Base-by-base conservation (phyloP, 2,113 vertebrate species). In the Heptranchias perlo region DNA sequence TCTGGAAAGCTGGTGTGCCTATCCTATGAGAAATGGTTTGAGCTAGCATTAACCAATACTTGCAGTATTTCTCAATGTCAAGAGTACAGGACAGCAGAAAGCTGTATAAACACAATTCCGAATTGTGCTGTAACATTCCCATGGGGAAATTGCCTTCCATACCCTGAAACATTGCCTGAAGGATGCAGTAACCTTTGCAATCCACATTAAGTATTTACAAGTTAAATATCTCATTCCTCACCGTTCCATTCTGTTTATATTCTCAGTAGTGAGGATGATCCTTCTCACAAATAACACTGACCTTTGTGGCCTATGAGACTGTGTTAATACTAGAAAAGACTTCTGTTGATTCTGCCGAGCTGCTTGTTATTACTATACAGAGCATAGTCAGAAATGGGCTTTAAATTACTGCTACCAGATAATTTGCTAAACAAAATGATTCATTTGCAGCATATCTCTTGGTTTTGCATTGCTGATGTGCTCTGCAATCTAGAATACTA, bases 81-180 rank as follows among this genome's bases (percentile, higher is more conserved):
- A 14, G 65, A 14, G 11, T 7, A 47, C 52, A 21, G 47, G 47
- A 52, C 44, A 52, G 25, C 25, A 95, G 23, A 95, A 62, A 62
- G 89, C 35, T 62, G 31, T 91, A 31, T 61, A 35, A 67, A 67
- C 18, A 39, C 21, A 94, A 95, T 18, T 69, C 47, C 25, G 39
- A 95, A 95, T 95, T 95, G 11, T 73, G 25, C 35, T 69, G 62
- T 67, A 52, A 73, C 65, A 95, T 52, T 95, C 64, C 91, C 44
- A 28, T 69, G 93, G 23, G 28, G 61, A 0, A 65, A 94, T 91
- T 39, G 61, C 31, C 6, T 47, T 94, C 39, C 4, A 28, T 39
- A 94, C 61, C 61, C 92, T 4, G 31, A 69, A 69, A 31, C 44
- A 31, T 69, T 95, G 64, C 94, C 65, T 69, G 44, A 5, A 95